phyloP scores from a whole-genome alignment of 2,888 invertebrate genomes.

The Piscicola geometra region DNA sequence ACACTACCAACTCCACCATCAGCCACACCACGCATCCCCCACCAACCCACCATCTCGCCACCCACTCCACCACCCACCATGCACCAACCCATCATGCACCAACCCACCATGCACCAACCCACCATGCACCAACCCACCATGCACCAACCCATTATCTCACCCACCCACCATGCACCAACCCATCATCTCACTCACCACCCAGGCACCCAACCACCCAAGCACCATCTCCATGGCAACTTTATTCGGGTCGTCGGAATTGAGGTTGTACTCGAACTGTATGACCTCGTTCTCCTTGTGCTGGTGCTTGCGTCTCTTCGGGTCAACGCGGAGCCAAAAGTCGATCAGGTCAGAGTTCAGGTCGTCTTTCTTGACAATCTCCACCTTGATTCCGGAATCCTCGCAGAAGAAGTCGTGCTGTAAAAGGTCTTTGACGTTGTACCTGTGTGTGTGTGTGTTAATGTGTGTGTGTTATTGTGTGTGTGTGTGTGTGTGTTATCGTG shows the following conservation, averaged over 20 bases:
- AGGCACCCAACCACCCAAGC: neutral
- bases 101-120: too few relatives aligned
- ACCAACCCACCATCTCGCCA: neutral
- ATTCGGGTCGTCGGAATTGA: conserved; percentile 82
- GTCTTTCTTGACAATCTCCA: conserved; percentile 68
- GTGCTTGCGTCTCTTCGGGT: conserved; percentile 92
- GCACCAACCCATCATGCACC: too few relatives aligned
- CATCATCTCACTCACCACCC: too few relatives aligned
- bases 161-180: too few relatives aligned
- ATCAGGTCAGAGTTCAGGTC: conserved; percentile 44
- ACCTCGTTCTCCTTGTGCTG: conserved; percentile 98
- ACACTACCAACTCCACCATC: neutral
- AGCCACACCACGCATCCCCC: neutral
- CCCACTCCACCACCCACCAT: neutral
- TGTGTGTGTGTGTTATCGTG: too few relatives aligned
- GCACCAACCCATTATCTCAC: too few relatives aligned
- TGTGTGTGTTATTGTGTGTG: too few relatives aligned
- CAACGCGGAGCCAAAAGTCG: conserved; percentile 85
- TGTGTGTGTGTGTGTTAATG: conserved; percentile 48
- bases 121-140: too few relatives aligned
- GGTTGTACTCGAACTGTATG: conserved; percentile 95
- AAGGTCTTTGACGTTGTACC: conserved; percentile 86
- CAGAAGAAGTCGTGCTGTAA: conserved; percentile 93
- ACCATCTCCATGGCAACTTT: conserved; percentile 88
- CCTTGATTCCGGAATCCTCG: conserved; percentile 79